A percentile compares a stretch with the other conserved stretches of the same genome.
phyloP scores from a whole-genome alignment of 37 sponge, comb jelly and placozoan species.

The Ianthella basta region DNA sequence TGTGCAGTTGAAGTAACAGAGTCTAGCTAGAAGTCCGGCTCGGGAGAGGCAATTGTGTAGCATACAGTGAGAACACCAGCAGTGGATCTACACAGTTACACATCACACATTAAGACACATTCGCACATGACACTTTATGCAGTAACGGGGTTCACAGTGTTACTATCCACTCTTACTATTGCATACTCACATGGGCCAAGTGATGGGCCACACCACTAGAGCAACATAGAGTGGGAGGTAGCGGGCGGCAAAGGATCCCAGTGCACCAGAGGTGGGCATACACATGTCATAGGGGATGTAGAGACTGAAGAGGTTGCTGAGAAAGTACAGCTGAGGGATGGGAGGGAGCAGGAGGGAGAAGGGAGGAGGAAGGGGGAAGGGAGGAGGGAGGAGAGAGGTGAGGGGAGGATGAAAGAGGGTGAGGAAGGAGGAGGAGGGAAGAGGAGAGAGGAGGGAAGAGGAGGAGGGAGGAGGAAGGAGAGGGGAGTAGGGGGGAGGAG shows the following conservation, averaged over 20 bases:
- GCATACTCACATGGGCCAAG: neutral
- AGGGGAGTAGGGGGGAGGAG: neutral
- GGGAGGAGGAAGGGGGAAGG: neutral
- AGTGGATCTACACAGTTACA: no score
- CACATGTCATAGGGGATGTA: conserved; percentile 83
- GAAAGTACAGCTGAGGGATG: conserved; percentile 53
- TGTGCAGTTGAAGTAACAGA: no score
- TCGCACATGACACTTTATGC: no score
- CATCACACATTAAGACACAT: neutral
- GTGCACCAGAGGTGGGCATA: conserved; percentile 45
- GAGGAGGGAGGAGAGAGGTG: neutral
- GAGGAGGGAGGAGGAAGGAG: neutral
- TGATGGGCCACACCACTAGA: conserved; percentile 34
- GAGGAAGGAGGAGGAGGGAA: neutral
- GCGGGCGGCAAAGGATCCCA: conserved; percentile 56
- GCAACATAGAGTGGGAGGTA: conserved; percentile 57
- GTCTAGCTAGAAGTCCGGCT: no score
- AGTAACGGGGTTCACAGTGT: no score
- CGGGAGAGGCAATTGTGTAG: no score
- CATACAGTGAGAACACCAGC: no score
- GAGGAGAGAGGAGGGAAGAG: neutral
- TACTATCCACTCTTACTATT: no score
- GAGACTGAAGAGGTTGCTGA: conserved; percentile 58
- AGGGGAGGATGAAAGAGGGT: neutral
- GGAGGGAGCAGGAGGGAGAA: neutral